Evolutionary conservation across 2,888 invertebrate genomes (phyloP), one percentile per base, ranked within the genome.

Genomic region (Drosophila yooni): DNA sequence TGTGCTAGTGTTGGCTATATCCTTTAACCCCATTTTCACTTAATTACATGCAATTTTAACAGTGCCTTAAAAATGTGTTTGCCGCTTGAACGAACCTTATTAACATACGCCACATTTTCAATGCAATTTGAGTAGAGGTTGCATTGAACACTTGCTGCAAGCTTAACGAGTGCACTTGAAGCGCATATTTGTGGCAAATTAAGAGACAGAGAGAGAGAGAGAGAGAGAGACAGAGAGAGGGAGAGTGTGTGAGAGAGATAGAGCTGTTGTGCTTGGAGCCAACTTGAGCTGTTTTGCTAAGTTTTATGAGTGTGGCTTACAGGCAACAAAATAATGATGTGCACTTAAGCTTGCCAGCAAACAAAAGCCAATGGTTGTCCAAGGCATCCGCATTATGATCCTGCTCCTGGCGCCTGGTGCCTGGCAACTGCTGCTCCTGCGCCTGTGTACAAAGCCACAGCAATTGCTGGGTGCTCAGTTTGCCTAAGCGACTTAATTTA

Each of bases 401-500:
- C 40, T 15, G 38, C n/a, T 29, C 18, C 46, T 46, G 21, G 3
- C 21, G 48, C n/a, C 62, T n/a, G 58, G 15, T 56, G 34, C 66
- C 18, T 15, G 25, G 46, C 3, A 21, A 46, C 21, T 31, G 71
- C n/a, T 48, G 34, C 43, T 18, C 13, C 33, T 40, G 21, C n/a
- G 18, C 18, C 34, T 46, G 40, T 11, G 27, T 36, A 27, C 31
- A 65, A 70, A 68, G 56, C 83, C 70, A 61, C 83, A 70, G 65
- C 75, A 80, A 73, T 75, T 76, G 18, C 34, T 46, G 46, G 46
- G 13, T 40, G 27, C 51, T 31, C 50, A 51, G 51, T 77, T 74
- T 66, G 81, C 62, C 57, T 78, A 84, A 85, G 88, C 88, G 80
- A 88, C 85, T 89, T 85, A 89, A 89, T 85, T 85, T 85, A 85